phyloP scores from a whole-genome alignment of 2,113 vertebrate genomes.

The Apistogramma diplotaenia region DNA sequence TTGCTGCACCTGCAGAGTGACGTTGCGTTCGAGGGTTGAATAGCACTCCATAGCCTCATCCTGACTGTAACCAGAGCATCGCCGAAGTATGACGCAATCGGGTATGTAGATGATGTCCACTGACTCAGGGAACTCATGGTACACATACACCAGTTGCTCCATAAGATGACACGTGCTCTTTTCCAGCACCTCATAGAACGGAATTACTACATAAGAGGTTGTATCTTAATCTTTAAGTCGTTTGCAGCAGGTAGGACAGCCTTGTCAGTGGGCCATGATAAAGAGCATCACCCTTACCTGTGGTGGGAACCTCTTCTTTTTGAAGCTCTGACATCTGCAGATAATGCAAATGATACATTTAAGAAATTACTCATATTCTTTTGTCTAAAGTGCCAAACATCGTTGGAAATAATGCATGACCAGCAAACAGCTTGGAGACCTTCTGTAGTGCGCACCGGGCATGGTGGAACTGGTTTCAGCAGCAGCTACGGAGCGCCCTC shows the following conservation, averaged over 20 bases:
- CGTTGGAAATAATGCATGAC: neutral
- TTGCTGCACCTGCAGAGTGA: constrained; percentile 84
- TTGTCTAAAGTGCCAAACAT: neutral
- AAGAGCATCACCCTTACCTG: constrained; percentile 21
- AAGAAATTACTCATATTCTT: fast-evolving
- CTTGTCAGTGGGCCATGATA: neutral
- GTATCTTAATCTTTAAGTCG: neutral
- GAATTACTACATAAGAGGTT: constrained; percentile 71
- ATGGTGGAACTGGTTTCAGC: neutral
- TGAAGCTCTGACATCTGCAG: constrained; percentile 31
- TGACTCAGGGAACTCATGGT: constrained; percentile 82
- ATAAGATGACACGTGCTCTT: constrained; percentile 86
- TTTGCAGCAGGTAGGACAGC: neutral
- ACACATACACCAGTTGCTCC: constrained; percentile 86
- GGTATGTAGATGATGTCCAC: constrained; percentile 85
- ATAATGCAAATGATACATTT: neutral
- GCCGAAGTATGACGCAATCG: constrained; percentile 82
- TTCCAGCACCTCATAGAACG: constrained; percentile 84
- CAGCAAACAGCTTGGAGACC: neutral
- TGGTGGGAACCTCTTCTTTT: neutral
- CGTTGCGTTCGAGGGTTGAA: constrained; percentile 68
- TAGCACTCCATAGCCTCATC: constrained; percentile 84
- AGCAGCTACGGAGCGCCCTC: constrained; percentile 14
- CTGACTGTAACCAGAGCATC: constrained; percentile 88
- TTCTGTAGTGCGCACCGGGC: neutral